A percentile compares a stretch with the other conserved stretches of the same genome.
Evolutionary conservation across 2,888 invertebrate genomes (phyloP).

Genomic region (Hesperia comma): DNA sequence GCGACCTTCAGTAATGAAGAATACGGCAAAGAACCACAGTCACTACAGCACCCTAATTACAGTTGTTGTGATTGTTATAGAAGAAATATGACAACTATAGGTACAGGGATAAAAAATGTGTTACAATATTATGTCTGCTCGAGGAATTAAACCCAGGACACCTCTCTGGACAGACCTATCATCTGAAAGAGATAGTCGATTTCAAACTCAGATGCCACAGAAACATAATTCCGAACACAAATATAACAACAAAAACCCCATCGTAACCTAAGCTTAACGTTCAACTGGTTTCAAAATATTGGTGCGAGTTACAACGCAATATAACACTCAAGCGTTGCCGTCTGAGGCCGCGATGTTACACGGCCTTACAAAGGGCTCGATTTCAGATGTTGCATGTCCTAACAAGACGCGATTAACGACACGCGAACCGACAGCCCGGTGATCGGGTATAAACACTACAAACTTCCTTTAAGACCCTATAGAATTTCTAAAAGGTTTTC

Average conservation of each 20-base stretch:
- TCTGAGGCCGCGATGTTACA: slow-evolving; percentile 32
- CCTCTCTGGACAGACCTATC: too few species aligned
- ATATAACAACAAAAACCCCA: slow-evolving; percentile 7
- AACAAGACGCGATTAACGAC: slow-evolving; percentile 35
- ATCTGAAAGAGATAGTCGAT: too few species aligned
- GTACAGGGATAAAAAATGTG: too few species aligned
- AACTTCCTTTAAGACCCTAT: slow-evolving; percentile 10
- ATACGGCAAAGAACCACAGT: too few species aligned
- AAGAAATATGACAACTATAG: too few species aligned
- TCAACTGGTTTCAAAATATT: slow-evolving; percentile 27
- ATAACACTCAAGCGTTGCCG: slow-evolving; percentile 29
- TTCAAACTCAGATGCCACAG: too few species aligned
- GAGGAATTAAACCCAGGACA: too few species aligned
- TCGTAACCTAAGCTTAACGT: slow-evolving; percentile 8
- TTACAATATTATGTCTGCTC: too few species aligned
- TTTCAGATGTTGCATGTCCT: slow-evolving; percentile 35
- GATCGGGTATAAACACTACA: slow-evolving; percentile 15
- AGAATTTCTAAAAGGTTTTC: slow-evolving; percentile 11
- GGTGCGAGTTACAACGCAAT: slow-evolving; percentile 28
- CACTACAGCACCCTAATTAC: too few species aligned
- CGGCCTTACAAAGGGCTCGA: slow-evolving; percentile 34
- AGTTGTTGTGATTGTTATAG: too few species aligned
- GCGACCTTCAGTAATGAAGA: too few species aligned
- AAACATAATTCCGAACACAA: too few species aligned
- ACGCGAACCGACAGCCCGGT: slow-evolving; percentile 29